phyloP scores from a whole-genome alignment of 2,888 invertebrate species.

The Graphium colonna region DNA sequence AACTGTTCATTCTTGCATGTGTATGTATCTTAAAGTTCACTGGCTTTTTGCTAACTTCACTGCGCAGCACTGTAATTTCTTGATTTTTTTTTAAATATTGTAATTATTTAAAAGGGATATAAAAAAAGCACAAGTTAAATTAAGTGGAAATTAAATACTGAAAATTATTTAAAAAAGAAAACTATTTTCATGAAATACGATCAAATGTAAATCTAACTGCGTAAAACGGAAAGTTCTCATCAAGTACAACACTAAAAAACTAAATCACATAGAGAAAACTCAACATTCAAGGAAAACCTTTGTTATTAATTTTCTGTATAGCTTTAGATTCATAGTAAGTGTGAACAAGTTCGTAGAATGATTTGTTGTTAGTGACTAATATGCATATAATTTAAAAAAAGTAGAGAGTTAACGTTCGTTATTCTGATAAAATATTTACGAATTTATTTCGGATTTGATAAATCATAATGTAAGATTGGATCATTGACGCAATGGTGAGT shows the following conservation, averaged over 20 bases:
- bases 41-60: conserved; percentile 15
- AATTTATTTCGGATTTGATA: conserved; percentile 28
- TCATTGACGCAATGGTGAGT: conserved; percentile 51
- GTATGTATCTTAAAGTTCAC: conserved; percentile 29
- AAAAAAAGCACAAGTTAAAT: too few species aligned
- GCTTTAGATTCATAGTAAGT: conserved; percentile 18
- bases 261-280: conserved; percentile 26
- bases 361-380: conserved; percentile 2
- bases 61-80: not conserved
- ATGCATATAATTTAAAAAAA: conserved; percentile 17
- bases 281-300: conserved; percentile 28
- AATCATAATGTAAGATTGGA: conserved; percentile 55
- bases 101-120: too few species aligned
- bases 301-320: conserved; percentile 33
- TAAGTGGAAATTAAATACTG: not conserved
- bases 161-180: not conserved
- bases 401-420: conserved; percentile 15
- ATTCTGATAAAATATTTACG: conserved; percentile 23
- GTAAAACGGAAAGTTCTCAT: not conserved
- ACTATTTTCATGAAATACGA: not conserved
- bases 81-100: too few species aligned
- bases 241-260: not conserved
- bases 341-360: conserved; percentile 14
- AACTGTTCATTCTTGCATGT: conserved; percentile 29
- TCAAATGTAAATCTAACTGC: not conserved